A percentile compares a stretch with the other conserved stretches of the same genome.
These are phyloP conservation scores for Neodiprion lecontei DNA, from an alignment of 1,140 invertebrate species.

Conservation along the genomic window DNA sequence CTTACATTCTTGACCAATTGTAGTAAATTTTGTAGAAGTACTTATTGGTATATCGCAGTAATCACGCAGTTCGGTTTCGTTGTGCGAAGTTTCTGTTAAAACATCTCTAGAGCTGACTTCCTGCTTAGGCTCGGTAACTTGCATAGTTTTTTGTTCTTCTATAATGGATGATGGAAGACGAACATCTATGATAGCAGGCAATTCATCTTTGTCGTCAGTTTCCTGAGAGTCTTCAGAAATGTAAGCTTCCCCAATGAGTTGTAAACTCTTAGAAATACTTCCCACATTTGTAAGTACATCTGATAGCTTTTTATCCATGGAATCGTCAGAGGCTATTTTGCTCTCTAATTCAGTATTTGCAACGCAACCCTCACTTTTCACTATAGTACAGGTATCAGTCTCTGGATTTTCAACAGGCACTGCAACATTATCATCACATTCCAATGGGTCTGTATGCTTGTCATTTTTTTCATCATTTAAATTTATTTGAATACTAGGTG, in stretches of 20 bases:
- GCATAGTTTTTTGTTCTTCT: background rate
- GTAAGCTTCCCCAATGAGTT: constrained; percentile 48
- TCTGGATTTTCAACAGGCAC: background rate
- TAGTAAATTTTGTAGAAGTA: background rate
- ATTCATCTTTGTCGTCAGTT: constrained; percentile 6
- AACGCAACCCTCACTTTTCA: background rate
- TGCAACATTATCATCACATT: background rate
- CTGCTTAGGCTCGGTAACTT: background rate
- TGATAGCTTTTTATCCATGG: background rate
- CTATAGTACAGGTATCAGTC: no score
- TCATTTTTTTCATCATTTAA: no score
- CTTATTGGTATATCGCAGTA: background rate
- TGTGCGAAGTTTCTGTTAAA: background rate
- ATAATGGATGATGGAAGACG: background rate
- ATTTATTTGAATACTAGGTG: no score
- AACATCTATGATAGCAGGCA: background rate
- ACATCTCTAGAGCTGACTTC: background rate
- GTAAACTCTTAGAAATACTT: constrained; percentile 43
- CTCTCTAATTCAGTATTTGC: background rate
- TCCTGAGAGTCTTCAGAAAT: constrained; percentile 48
- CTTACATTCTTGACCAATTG: background rate
- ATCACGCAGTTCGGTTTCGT: background rate
- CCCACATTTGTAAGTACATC: constrained; percentile 17
- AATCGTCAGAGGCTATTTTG: background rate
- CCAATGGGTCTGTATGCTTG: background rate